Evolutionary conservation across 2,797 vertebrate genomes (phyloP), one percentile per base, ranked within the genome.

Genomic region (Mormyrops attenuatus): DNA sequence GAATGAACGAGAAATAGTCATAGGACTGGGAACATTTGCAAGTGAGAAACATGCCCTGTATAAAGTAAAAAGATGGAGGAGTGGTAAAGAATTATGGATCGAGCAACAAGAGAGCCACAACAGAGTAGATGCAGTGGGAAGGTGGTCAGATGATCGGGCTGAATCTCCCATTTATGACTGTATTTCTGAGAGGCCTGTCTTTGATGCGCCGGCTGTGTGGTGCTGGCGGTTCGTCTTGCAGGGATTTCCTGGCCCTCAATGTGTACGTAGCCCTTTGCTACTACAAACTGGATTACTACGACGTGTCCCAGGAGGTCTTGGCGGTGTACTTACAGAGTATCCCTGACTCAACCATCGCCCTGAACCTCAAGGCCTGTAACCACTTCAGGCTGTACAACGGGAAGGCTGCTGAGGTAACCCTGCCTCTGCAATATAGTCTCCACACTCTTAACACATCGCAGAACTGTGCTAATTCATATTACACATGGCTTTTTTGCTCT

Each of bases 361-460:
- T 99, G 91, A 99, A 99, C 92, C 97, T 99, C 13, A 99, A 99
- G 93, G 98, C 99, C 92, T 99, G 99, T 92, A 99, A 99, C 93
- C 96, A 98, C 93, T 99, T 98, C 92, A 96, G 97, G 92, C 97
- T 99, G 50, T 99, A 97, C 95, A 99, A 98, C 0, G 98, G 98
- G 92, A 99, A 98, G 92, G 98, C 97, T 60, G 99, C 99, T 3
- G 99, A 99, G 97, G 99, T 99, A 86, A 11, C 69, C 34, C 5
- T 15, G 17, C 49, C 22, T 34, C 26, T 15, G 50, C 38, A 11
- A 34, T 0, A n/a, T 38, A 15, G 13, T 34, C 44, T 63, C 4
- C 69, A 11, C 13, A 1, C 11, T 34, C 17, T 15, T 20, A 53
- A 63, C 26, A 49, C 47, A 30, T 17, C 9, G 44, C 9, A 15